Base-by-base conservation (phyloP, 2,113 vertebrate genomes). In the Harpagus bidentatus region DNA sequence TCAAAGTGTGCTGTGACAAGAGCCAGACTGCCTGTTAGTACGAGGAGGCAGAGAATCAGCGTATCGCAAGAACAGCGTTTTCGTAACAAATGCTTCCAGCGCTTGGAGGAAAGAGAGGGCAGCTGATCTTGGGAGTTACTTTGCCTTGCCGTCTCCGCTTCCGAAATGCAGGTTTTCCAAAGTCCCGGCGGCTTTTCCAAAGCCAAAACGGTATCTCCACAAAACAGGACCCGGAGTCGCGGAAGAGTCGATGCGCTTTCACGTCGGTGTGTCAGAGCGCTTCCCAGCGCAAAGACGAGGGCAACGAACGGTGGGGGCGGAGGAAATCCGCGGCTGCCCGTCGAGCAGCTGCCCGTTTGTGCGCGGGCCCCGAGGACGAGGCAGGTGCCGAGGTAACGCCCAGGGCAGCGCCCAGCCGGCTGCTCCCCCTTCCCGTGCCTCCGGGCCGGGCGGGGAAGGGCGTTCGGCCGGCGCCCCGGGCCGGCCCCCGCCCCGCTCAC, bases 301-400 rank as follows among this genome's bases (percentile, higher is more conserved):
- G 56, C 43, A 7, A 11, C 15, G 7, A 58, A 7, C 67, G 2
- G 3, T 0, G 6, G 16, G 16, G 17, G 55, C 43, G 3, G 31
- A 9, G n/a, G 34, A 12, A 10, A 2, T 3, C 36, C 2, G 18
- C 36, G 40, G 61, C 47, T 10, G 16, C 23, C 1, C 0, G 19
- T 9, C n/a, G 1, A 58, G 43, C 38, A 14, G 66, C 47, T 5
- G 55, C 26, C 58, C 9, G 31, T 8, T 4, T 2, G 6, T 1
- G 32, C 29, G 47, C 20, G 2, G 15, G 14, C 48, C 21, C 26
- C 31, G 16, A 29, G 76, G 45, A 3, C 15, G 6, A 13, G 47
- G 36, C 36, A 4, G 59, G 22, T 22, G 17, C 36, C 13, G 19
- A 4, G 69, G 19, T 26, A 9, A 40, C 13, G n/a, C 43, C 16